These are phyloP conservation scores for Leptura quadrifasciata DNA, from an alignment of 2,888 invertebrate species.

Conservation along the genomic window DNA sequence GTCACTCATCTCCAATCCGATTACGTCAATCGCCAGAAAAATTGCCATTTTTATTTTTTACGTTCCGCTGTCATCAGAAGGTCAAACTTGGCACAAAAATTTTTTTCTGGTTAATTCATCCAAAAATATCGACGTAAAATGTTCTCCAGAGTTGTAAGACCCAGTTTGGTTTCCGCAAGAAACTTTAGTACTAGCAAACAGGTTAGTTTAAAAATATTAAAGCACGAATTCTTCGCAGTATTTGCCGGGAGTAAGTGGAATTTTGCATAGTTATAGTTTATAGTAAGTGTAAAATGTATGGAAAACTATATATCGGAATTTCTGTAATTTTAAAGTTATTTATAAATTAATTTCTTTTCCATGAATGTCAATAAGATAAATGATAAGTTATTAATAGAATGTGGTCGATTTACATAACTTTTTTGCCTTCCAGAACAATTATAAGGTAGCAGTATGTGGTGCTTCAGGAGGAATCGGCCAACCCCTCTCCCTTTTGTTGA, in stretches of 20 bases:
- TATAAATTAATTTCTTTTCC: background rate
- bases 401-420: conserved; percentile 38
- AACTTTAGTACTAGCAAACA: conserved; percentile 66
- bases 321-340: background rate
- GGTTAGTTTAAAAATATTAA: conserved; percentile 52
- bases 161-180: conserved; percentile 65
- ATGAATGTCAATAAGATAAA: background rate
- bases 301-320: background rate
- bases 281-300: too few relatives aligned
- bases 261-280: too few relatives aligned
- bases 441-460: conserved; percentile 96
- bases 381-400: conserved; percentile 17
- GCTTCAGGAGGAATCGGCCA: conserved; percentile 99
- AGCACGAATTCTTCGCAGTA: background rate
- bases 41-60: conserved; percentile 20
- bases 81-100: conserved; percentile 6
- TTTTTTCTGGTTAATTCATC: conserved; percentile 13
- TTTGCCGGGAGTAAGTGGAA: background rate
- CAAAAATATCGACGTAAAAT: conserved; percentile 70
- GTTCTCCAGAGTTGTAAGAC: conserved; percentile 80
- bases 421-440: conserved; percentile 80
- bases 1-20: background rate
- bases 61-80: conserved; percentile 23
- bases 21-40: conserved; percentile 5
- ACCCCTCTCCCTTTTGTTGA: conserved; percentile 93